These are phyloP conservation scores for Acleris holmiana DNA, from an alignment of 2,888 invertebrate species.

Conservation along the genomic window DNA sequence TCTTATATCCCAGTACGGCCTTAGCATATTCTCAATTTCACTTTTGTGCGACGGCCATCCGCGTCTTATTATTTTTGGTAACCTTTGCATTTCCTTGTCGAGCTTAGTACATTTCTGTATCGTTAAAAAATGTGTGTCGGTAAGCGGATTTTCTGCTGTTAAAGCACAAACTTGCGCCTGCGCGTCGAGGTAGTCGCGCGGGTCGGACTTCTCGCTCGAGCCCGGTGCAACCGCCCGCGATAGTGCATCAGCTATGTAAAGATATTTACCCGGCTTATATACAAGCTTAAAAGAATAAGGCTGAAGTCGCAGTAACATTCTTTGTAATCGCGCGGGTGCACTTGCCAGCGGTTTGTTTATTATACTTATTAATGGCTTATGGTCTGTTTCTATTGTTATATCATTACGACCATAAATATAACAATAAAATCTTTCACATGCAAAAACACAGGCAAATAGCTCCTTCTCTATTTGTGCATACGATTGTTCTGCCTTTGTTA, in stretches of 20 bases:
- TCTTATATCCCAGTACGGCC: slow-evolving; percentile 31
- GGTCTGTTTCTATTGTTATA: slow-evolving; percentile 31
- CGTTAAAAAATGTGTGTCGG: slow-evolving; percentile 22
- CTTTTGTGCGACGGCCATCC: slow-evolving; percentile 35
- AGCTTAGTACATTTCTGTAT: slow-evolving; percentile 28
- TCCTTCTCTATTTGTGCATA: slow-evolving; percentile 10
- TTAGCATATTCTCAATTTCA: slow-evolving; percentile 19
- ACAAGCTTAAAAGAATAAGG: slow-evolving; percentile 39
- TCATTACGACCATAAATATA: slow-evolving; percentile 23
- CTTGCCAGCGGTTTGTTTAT: slow-evolving; percentile 41
- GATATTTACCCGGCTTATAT: slow-evolving; percentile 39
- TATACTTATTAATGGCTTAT: slow-evolving; percentile 30
- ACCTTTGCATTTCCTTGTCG: slow-evolving; percentile 25
- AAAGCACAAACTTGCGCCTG: not conserved
- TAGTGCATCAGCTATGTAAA: slow-evolving; percentile 36
- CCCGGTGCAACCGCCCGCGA: too few species aligned
- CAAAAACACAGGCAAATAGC: slow-evolving; percentile 16
- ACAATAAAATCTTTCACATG: slow-evolving; percentile 23
- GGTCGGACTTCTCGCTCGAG: too few species aligned
- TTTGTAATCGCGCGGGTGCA: slow-evolving; percentile 35
- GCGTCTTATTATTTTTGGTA: slow-evolving; percentile 30
- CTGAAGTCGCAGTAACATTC: slow-evolving; percentile 40
- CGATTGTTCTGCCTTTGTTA: not conserved
- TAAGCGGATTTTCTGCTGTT: not conserved
- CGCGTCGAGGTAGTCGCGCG: slow-evolving; percentile 25